Evolutionary conservation across 1,140 invertebrate genomes (phyloP).

Genomic region (Saccostrea glomerata): DNA sequence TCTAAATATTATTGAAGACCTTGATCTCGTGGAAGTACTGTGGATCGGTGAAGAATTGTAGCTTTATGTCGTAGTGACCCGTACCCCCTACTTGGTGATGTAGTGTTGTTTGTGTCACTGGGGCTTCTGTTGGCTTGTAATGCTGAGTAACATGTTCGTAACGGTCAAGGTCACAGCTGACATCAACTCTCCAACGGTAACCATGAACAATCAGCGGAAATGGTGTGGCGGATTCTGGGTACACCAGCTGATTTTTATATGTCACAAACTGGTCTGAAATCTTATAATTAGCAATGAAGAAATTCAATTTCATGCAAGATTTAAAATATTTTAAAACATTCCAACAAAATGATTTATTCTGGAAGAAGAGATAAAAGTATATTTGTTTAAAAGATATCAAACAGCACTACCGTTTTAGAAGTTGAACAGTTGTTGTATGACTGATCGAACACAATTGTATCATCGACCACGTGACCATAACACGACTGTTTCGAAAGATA

Average conservation of each 20-base stretch:
- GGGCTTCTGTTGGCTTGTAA: slow-evolving; percentile 40
- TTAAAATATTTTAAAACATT: background rate
- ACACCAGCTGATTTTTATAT: slow-evolving; percentile 45
- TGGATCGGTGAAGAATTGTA: slow-evolving; percentile 45
- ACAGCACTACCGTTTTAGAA: slow-evolving; percentile 25
- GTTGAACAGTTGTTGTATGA: slow-evolving; percentile 44
- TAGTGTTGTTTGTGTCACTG: background rate
- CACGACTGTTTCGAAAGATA: slow-evolving; percentile 41
- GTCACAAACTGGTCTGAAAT: slow-evolving; percentile 35
- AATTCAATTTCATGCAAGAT: background rate
- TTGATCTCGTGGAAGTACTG: slow-evolving; percentile 45
- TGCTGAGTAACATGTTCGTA: slow-evolving; percentile 24
- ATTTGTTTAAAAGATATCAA: too few relatives aligned
- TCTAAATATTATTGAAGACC: background rate
- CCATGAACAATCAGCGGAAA: slow-evolving; percentile 44
- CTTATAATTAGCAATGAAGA: background rate
- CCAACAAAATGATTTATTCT: background rate
- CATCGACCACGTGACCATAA: slow-evolving; percentile 41
- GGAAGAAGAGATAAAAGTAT: too few relatives aligned
- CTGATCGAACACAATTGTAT: slow-evolving; percentile 42
- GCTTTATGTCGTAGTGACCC: slow-evolving; percentile 37
- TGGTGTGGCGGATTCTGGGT: slow-evolving; percentile 42
- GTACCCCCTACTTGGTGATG: slow-evolving; percentile 32
- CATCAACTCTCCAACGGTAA: slow-evolving; percentile 46
- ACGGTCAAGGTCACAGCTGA: slow-evolving; percentile 40